Base-by-base conservation (phyloP, 2,113 vertebrate species). In the Bothrops jararaca region DNA sequence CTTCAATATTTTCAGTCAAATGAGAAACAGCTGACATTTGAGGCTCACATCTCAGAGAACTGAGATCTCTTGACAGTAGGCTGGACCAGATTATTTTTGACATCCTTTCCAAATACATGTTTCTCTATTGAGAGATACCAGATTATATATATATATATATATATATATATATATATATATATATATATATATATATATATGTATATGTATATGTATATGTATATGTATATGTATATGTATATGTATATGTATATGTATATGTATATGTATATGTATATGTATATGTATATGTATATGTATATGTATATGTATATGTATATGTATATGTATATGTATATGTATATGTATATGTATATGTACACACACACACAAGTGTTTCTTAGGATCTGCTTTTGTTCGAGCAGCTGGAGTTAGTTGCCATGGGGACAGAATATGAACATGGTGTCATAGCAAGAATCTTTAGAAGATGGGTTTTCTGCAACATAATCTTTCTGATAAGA, bases 401-500 rank as follows among this genome's bases (percentile, higher is more conserved):
- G 24, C 7, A 92, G 0, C 3, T 89, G 8, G 39, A 48, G 90
- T 80, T 92, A 90, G 88, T 90, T 88, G 22, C 69, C 91, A 91
- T 3, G 0, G 91, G 20, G 92, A 93, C 45, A 60, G 57, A 93
- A 80, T 48, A 86, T 52, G 88, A 90, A 60, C 1, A 91, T 1
- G 23, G 11, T 6, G 0, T 91, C 86, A 53, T 91, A 91, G 93
- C 57, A 57, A 90, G 22, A 6, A 93, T 88, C 39, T 3, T 39
- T 88, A 85, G 1, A 91, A 18, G 58, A 39, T 45, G 86, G 74
- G 56, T 52, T 64, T 91, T 89, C 87, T 60, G 34, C n/a, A 93
- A 57, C 8, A 0, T 52, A 90, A 92, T 58, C 53, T 94, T 57
- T 95, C 22, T 92, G 34, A 64, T 92, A 92, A 92, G 12, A 7